Conservation (phyloP, 2,797 vertebrate species). For the Hippoglossus hippoglossus region DNA sequence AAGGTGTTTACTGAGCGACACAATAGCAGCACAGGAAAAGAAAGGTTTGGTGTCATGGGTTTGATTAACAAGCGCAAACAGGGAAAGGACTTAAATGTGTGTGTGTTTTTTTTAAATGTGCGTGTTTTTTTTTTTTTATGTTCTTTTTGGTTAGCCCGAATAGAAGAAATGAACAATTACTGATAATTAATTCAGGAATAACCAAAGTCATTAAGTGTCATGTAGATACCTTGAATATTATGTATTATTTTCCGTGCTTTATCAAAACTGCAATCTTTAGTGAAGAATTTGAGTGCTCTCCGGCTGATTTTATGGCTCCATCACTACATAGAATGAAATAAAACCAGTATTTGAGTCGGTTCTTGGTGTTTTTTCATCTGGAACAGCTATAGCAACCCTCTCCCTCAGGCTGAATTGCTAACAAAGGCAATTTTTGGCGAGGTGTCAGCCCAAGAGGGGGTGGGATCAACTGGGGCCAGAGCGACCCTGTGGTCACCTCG, state of each 20-base stretch:
- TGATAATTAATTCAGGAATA: no score
- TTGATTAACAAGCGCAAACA: constrained; percentile 19
- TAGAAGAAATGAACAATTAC: no score
- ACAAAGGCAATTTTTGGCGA: constrained; percentile 45
- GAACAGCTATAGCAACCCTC: constrained; percentile 24
- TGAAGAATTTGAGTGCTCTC: not conserved
- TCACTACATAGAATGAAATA: not conserved
- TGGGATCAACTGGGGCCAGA: constrained; percentile 65
- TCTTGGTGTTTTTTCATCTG: constrained; percentile 15
- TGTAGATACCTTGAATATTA: no score
- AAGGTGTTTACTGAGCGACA: constrained; percentile 8
- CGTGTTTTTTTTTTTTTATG: no score
- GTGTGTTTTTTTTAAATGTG: not conserved
- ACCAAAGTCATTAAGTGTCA: no score
- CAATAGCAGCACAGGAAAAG: not conserved
- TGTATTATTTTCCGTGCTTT: no score
- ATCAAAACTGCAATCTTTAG: no score
- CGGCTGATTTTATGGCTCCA: not conserved
- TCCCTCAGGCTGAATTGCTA: constrained; percentile 45
- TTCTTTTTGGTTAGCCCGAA: not conserved
- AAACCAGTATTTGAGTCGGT: not conserved
- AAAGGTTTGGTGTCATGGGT: not conserved
- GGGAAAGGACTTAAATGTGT: not conserved
- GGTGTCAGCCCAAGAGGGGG: constrained; percentile 40
- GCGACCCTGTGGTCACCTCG: constrained; percentile 29